These are phyloP conservation scores for Pterocles burchelli DNA, from an alignment of 2,113 vertebrate species.

Conservation along the genomic window DNA sequence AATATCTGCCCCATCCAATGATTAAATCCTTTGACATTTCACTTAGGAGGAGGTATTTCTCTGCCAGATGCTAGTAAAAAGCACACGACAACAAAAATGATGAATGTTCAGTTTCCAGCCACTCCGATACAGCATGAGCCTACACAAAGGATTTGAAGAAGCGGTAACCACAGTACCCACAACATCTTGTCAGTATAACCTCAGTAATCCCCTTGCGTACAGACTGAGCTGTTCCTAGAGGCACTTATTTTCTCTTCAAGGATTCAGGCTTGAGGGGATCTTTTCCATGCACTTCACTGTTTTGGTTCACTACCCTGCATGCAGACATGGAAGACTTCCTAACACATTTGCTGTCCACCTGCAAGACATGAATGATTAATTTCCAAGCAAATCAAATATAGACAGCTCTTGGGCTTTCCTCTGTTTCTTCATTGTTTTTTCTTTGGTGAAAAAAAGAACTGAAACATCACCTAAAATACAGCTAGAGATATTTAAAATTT, in stretches of 20 bases:
- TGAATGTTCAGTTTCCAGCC: neutral
- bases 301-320: neutral
- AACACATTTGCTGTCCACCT: neutral
- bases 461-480: neutral
- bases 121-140: neutral
- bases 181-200: neutral
- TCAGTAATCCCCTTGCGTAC: neutral
- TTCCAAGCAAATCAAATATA: neutral
- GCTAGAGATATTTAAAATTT: neutral
- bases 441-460: neutral
- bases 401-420: neutral
- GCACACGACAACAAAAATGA: neutral
- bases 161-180: neutral
- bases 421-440: neutral
- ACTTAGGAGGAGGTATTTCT: neutral
- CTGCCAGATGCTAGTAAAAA: neutral
- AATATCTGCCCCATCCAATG: neutral
- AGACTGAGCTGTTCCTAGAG: neutral
- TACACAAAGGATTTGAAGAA: neutral
- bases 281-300: neutral
- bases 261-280: neutral
- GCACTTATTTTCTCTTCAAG: neutral
- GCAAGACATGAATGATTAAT: conserved; percentile 5
- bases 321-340: neutral
- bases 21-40: neutral